A percentile compares a stretch with the other conserved stretches of the same genome.
These are phyloP conservation scores for Brachyistius frenatus DNA, from an alignment of 2,113 vertebrate species.

Conservation along the genomic window DNA sequence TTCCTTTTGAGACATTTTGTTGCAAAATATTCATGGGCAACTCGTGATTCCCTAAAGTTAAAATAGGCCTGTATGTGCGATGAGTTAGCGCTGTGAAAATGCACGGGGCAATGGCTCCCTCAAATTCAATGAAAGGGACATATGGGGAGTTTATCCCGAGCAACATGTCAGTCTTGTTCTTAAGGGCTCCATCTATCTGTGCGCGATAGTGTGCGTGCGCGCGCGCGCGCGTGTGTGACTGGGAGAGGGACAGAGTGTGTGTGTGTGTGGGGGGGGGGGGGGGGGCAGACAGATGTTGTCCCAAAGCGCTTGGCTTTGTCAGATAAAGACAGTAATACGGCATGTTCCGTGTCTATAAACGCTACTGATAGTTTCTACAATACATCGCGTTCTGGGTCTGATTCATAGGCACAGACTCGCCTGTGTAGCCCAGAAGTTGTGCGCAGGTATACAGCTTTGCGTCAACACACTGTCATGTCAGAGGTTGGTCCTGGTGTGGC, in stretches of 20 bases:
- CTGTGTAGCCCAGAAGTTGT: slow-evolving; percentile 49
- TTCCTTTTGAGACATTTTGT: slow-evolving; percentile 69
- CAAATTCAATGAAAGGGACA: slow-evolving; percentile 40
- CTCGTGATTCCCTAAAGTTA: slow-evolving; percentile 67
- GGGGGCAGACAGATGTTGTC: slow-evolving; percentile 72
- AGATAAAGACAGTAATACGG: slow-evolving; percentile 66
- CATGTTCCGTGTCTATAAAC: slow-evolving; percentile 50
- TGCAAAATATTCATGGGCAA: slow-evolving; percentile 66
- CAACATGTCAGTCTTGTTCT: slow-evolving; percentile 67
- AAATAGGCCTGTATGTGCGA: slow-evolving; percentile 1
- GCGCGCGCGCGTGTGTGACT: slow-evolving; percentile 10
- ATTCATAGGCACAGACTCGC: slow-evolving; percentile 12
- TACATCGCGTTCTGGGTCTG: slow-evolving; percentile 16
- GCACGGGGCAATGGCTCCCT: neutral
- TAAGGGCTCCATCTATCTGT: slow-evolving; percentile 45
- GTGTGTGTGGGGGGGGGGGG: slow-evolving; percentile 8
- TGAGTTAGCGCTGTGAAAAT: slow-evolving; percentile 10
- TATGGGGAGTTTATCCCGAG: slow-evolving; percentile 48
- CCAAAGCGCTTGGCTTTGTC: slow-evolving; percentile 67
- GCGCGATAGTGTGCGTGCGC: slow-evolving; percentile 13
- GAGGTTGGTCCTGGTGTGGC: slow-evolving; percentile 39
- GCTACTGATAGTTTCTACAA: slow-evolving; percentile 20
- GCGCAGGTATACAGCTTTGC: slow-evolving; percentile 40
- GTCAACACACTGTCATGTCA: slow-evolving; percentile 41
- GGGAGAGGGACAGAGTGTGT: slow-evolving; percentile 10